Base-by-base conservation (phyloP, 1,140 invertebrate genomes). In the Popillia japonica region DNA sequence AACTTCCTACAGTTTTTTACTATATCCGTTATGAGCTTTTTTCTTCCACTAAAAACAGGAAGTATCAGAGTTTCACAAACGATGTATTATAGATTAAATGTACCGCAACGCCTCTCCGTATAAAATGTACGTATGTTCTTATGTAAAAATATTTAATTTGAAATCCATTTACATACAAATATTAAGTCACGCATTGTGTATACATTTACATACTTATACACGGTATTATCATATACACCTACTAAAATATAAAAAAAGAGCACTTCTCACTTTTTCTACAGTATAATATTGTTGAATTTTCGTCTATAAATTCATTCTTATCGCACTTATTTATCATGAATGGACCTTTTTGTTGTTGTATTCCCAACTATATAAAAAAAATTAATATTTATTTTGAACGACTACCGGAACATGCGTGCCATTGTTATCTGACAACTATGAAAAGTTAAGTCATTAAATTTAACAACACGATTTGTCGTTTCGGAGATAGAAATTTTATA, bases 281-380 rank as follows among this genome's bases (percentile, higher is more conserved):
- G 9, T 34, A 27, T 27, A 8, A 68, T 10, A 68, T 34, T 68
- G 61, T 68, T 68, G 22, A 68, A 8, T 68, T 68, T 68, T 68
- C 61, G 61, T 68, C 61, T 68, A 68, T 68, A 68, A 68, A 68
- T 68, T 68, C 27, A 68, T 10, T 14, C 17, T 68, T 68, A 68
- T 68, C 61, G 61, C 61, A 6, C 61, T 22, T 27, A 27, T 68
- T 68, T 68, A 68, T 68, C 61, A 7, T 22, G 61, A 68, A 68
- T 27, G 61, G 22, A 23, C 44, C 44, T 48, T 48, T 48, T 48
- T 48, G n/a, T 68, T 68, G 61, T 68, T 68, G 61, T 68, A 68
- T 68, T 68, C 61, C 22, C 61, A 34, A 68, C 61, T 68, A 68
- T 68, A 68, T 68, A 68, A 68, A 68, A 68, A 68, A 68, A 68